Evolutionary conservation across 2,888 invertebrate species (phyloP).

Genomic region (Galerucella calmariensis): DNA sequence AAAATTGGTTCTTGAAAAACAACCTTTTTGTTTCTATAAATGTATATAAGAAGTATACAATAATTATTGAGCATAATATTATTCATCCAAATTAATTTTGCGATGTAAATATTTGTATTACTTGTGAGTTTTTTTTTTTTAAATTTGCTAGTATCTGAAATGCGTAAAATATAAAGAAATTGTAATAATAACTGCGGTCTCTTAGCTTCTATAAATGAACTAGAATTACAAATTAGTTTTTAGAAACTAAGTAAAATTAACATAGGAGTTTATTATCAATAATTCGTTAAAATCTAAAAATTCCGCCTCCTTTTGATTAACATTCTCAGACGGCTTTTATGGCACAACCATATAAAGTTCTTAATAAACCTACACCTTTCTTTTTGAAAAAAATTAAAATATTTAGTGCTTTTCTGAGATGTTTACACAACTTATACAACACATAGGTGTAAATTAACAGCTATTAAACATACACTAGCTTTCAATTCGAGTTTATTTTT

Average conservation of each 20-base stretch:
- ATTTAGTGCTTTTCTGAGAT: constrained; percentile 44
- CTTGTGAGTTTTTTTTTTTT: neutral
- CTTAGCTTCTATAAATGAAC: neutral
- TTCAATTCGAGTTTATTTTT: constrained; percentile 41
- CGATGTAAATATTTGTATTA: too few species aligned
- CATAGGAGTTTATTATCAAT: neutral
- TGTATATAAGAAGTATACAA: too few species aligned
- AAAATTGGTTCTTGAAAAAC: too few species aligned
- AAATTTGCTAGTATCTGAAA: neutral
- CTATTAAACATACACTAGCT: constrained; percentile 39
- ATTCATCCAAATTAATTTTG: too few species aligned
- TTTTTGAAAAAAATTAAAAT: constrained; percentile 24
- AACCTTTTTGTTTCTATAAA: too few species aligned
- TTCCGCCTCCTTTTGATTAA: constrained; percentile 7
- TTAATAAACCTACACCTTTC: constrained; percentile 16
- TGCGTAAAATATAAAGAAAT: neutral
- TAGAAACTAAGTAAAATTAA: neutral
- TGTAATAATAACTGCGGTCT: neutral
- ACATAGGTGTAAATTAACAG: constrained; percentile 49
- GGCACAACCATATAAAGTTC: constrained; percentile 10
- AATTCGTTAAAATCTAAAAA: constrained; percentile 1
- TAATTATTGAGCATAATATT: too few species aligned
- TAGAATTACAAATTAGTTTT: constrained; percentile 3
- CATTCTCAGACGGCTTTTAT: constrained; percentile 10
- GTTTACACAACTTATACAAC: constrained; percentile 40